These are phyloP conservation scores for Erebia palarica DNA, from an alignment of 2,888 invertebrate genomes.

Conservation along the genomic window DNA sequence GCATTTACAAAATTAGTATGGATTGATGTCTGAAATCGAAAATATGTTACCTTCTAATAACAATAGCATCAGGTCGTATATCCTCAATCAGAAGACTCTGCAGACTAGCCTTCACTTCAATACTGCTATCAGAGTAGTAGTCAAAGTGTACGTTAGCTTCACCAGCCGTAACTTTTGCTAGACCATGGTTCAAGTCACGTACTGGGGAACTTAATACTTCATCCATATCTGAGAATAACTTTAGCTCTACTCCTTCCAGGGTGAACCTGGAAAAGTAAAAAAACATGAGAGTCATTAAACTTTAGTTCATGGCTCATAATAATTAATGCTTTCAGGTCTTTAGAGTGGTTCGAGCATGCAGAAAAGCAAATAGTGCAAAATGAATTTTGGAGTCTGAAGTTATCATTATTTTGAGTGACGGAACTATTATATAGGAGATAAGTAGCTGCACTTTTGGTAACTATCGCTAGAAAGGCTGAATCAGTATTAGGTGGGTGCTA, in stretches of 20 bases:
- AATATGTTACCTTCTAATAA: slow-evolving; percentile 82
- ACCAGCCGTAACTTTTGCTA: slow-evolving; percentile 86
- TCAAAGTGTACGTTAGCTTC: slow-evolving; percentile 85
- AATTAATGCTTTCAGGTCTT: neutral
- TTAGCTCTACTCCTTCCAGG: slow-evolving; percentile 87
- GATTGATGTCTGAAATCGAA: neutral
- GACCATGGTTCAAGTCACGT: slow-evolving; percentile 86
- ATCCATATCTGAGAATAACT: slow-evolving; percentile 88
- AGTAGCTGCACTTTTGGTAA: no score
- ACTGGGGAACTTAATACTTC: slow-evolving; percentile 89
- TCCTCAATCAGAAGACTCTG: slow-evolving; percentile 88
- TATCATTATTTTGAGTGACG: neutral
- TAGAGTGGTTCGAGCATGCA: neutral
- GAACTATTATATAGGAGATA: no score
- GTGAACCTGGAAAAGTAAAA: slow-evolving; percentile 71
- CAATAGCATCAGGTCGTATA: slow-evolving; percentile 85
- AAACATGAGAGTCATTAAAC: neutral
- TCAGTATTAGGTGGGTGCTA: no score
- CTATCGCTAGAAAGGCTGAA: no score
- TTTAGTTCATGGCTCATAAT: neutral
- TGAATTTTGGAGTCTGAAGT: neutral
- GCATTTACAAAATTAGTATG: no score
- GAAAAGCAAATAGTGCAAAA: neutral
- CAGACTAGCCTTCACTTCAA: slow-evolving; percentile 86
- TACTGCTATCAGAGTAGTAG: slow-evolving; percentile 85